Conservation (phyloP, 2,113 vertebrate genomes). For the Crotalus horridus region DNA sequence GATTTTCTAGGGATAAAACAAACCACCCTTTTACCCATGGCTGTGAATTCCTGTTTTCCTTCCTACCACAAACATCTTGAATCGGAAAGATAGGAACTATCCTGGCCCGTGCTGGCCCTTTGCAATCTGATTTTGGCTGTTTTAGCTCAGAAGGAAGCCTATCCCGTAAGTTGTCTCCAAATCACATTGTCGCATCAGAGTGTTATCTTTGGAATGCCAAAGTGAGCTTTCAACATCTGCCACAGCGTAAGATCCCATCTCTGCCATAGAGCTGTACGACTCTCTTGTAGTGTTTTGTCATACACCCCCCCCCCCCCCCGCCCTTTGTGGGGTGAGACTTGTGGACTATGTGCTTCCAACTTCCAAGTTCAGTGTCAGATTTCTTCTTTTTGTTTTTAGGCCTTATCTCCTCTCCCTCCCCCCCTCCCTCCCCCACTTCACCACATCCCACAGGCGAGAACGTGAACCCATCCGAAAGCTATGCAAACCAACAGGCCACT, state of each 20-base stretch:
- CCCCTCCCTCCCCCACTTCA: not conserved
- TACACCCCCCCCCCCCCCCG: not conserved
- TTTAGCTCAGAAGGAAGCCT: not conserved
- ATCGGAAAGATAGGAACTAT: not conserved
- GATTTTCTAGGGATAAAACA: slow-evolving; percentile 27
- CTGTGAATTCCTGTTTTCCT: slow-evolving; percentile 31
- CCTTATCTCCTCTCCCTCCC: not conserved
- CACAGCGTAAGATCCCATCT: not conserved
- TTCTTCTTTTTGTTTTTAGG: not conserved
- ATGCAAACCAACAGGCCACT: slow-evolving; percentile 70
- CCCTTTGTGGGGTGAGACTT: not conserved
- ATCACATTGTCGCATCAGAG: slow-evolving; percentile 10
- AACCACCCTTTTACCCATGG: not conserved
- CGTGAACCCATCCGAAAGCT: slow-evolving; percentile 67
- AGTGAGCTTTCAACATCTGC: rapidly evolving
- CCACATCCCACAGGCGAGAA: slow-evolving; percentile 37
- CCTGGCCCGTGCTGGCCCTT: not conserved
- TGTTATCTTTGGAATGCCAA: slow-evolving; percentile 26
- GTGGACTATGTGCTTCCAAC: not conserved
- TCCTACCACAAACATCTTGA: slow-evolving; percentile 8
- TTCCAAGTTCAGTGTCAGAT: not conserved
- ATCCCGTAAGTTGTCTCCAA: not conserved
- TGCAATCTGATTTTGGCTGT: slow-evolving; percentile 13
- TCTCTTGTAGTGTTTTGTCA: slow-evolving; percentile 18
- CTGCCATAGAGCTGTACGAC: not conserved